Evolutionary conservation across 2,888 invertebrate genomes (phyloP).

Genomic region (Chrysolina americana): DNA sequence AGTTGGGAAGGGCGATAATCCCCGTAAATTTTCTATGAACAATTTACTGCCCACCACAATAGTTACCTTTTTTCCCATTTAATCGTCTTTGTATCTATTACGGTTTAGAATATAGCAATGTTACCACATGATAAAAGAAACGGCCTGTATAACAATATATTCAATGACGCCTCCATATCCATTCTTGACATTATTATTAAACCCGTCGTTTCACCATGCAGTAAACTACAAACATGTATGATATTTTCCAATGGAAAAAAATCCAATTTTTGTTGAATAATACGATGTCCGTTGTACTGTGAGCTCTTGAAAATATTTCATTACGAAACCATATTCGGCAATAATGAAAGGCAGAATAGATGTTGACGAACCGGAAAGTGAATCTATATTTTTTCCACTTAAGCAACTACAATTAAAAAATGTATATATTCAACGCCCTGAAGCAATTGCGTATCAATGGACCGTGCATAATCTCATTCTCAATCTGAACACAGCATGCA

Average conservation of each 20-base stretch:
- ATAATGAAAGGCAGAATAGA: slow-evolving; percentile 32
- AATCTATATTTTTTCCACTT: slow-evolving; percentile 57
- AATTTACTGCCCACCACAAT: no score
- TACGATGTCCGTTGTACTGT: slow-evolving; percentile 27
- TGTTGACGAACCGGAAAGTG: slow-evolving; percentile 47
- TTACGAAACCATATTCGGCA: slow-evolving; percentile 24
- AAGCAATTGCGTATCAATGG: slow-evolving; percentile 65
- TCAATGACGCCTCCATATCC: not conserved
- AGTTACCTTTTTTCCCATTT: no score
- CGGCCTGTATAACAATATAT: no score
- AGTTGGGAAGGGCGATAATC: no score
- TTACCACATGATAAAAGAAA: no score
- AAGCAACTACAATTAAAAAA: slow-evolving; percentile 63
- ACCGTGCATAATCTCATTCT: slow-evolving; percentile 66
- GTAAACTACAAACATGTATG: not conserved
- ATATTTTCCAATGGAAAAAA: slow-evolving; percentile 1
- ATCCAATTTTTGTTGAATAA: slow-evolving; percentile 26
- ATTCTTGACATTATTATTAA: not conserved
- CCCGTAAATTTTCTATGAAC: no score
- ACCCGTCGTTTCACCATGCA: not conserved
- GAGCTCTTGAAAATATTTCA: slow-evolving; percentile 28
- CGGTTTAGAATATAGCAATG: no score
- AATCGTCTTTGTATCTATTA: no score
- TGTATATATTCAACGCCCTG: slow-evolving; percentile 60
- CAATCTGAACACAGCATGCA: slow-evolving; percentile 62